A percentile compares a stretch with the other conserved stretches of the same genome.
Conservation (phyloP, 2,797 vertebrate genomes). For the Nothura maculosa region DNA sequence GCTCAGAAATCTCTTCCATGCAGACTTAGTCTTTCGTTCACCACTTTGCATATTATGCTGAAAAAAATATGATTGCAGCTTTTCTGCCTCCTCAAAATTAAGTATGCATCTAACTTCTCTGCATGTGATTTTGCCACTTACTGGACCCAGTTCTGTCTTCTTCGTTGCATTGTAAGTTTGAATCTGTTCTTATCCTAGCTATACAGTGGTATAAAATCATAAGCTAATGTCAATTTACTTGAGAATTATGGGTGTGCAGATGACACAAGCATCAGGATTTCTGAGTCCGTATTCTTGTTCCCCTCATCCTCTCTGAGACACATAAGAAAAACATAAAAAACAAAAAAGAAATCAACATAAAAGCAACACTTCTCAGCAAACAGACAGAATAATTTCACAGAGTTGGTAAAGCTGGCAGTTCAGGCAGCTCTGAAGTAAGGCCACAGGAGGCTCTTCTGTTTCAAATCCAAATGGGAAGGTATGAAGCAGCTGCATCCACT, state of each 20-base stretch:
- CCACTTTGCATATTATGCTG: neutral
- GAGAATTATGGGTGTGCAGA: neutral
- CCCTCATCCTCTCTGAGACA: neutral
- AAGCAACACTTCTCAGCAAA: neutral
- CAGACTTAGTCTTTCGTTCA: neutral
- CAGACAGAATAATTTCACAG: neutral
- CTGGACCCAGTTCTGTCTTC: neutral
- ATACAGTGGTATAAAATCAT: neutral
- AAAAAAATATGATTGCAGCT: neutral
- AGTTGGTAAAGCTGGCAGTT: neutral
- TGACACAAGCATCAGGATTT: neutral
- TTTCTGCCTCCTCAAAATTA: neutral
- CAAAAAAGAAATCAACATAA: neutral
- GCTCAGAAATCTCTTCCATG: neutral
- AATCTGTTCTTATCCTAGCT: neutral
- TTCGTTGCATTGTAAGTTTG: neutral
- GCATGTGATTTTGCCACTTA: neutral
- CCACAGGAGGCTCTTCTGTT: neutral
- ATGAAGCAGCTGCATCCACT: neutral
- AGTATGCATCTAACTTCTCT: neutral
- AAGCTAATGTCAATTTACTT: neutral
- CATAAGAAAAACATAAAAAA: neutral
- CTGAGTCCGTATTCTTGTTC: neutral
- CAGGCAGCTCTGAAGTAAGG: neutral
- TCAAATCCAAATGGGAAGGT: neutral